Percentiles rank a stretch among this genome's conserved stretches.
phyloP scores from a whole-genome alignment of 2,888 invertebrate genomes.

The Protonemura montana region DNA sequence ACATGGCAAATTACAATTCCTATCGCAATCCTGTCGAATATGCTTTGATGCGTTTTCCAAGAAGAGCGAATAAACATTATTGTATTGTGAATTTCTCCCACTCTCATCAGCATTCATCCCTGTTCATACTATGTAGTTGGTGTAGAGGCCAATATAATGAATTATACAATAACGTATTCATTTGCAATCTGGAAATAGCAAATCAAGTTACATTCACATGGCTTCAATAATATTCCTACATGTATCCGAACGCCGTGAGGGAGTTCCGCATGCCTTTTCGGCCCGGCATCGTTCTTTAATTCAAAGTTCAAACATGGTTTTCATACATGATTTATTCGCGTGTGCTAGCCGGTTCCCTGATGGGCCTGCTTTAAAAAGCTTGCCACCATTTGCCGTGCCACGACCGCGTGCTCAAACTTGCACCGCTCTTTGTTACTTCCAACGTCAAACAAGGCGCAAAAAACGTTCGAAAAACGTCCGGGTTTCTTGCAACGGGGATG shows the following conservation, averaged over 20 bases:
- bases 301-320: conserved; percentile 28
- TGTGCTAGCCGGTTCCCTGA: not conserved
- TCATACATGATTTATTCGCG: conserved; percentile 32
- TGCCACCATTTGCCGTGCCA: not conserved
- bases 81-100: not conserved
- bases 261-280: not conserved
- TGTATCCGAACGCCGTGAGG: not conserved
- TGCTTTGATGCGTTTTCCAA: not conserved
- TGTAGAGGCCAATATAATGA: not conserved
- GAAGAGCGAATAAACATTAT: not conserved
- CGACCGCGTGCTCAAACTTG: conserved; percentile 13
- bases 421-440: conserved; percentile 8
- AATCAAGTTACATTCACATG: not conserved
- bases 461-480: not conserved
- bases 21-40: not conserved
- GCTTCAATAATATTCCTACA: conserved; percentile 10
- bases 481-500: not conserved
- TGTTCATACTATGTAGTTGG: not conserved
- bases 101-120: not conserved
- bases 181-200: conserved; percentile 18
- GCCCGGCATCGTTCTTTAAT: conserved; percentile 21
- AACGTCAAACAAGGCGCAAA: not conserved
- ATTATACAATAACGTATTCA: conserved; percentile 8
- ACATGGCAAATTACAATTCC: not conserved
- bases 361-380: conserved; percentile 8